These are phyloP conservation scores for Coluber constrictor DNA, from an alignment of 2,797 vertebrate genomes.

Conservation along the genomic window DNA sequence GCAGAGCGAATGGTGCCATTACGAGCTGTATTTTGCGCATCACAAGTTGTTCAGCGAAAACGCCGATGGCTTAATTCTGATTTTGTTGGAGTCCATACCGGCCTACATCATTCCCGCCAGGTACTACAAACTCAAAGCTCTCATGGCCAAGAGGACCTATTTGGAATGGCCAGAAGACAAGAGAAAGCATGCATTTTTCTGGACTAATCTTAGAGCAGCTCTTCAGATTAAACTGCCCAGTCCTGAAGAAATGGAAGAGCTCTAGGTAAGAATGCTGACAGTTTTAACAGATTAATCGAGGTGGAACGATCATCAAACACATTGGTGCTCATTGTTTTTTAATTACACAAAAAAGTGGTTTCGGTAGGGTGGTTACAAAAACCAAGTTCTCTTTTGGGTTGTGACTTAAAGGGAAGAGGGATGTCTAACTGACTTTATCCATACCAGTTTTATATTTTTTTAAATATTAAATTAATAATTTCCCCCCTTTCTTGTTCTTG, in stretches of 20 bases:
- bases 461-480: too few species aligned
- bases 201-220: too few species aligned
- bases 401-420: not conserved
- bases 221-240: constrained; percentile 47
- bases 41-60: too few species aligned
- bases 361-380: not conserved
- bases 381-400: not conserved
- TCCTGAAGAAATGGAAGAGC: not conserved
- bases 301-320: not conserved
- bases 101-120: too few species aligned
- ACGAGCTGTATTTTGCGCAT: constrained; percentile 90
- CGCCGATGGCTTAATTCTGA: too few species aligned
- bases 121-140: too few species aligned
- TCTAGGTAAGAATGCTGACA: not conserved
- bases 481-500: too few species aligned
- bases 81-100: too few species aligned
- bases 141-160: too few species aligned
- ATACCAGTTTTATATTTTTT: not conserved
- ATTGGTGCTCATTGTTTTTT: not conserved
- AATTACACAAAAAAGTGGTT: not conserved
- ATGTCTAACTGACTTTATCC: not conserved
- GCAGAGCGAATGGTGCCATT: constrained; percentile 93
- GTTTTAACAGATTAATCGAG: too few species aligned
- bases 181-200: too few species aligned
- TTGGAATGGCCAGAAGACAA: too few species aligned